Conservation (phyloP, 2,888 invertebrate species). For the Ophioninae sp. region DNA sequence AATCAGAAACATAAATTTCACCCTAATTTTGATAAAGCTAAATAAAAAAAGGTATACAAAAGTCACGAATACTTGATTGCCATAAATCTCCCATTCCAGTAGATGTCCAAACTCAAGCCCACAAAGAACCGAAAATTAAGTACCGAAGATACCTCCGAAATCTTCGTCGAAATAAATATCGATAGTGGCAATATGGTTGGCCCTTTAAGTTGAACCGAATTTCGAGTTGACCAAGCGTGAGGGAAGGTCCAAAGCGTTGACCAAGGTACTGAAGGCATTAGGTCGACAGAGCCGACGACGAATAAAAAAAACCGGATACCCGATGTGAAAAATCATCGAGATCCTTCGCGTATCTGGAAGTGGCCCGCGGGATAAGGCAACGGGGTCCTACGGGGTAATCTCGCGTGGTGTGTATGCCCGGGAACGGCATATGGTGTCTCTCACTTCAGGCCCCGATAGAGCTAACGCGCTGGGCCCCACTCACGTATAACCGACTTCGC, state of each 20-base stretch:
- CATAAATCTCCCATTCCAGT: no score
- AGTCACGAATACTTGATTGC: no score
- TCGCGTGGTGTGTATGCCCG: slow-evolving; percentile 33
- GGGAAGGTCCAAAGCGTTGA: not conserved
- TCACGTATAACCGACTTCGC: slow-evolving; percentile 63
- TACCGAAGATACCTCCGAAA: no score
- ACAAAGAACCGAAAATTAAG: no score
- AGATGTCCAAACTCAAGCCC: no score
- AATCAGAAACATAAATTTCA: no score
- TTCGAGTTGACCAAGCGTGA: not conserved
- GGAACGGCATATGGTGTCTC: slow-evolving; percentile 69
- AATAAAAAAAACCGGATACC: slow-evolving; percentile 2
- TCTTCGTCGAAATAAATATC: no score
- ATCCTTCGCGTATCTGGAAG: slow-evolving; percentile 21
- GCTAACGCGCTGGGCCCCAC: slow-evolving; percentile 34
- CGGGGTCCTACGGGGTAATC: slow-evolving; percentile 63
- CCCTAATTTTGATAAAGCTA: no score
- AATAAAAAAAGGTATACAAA: not conserved
- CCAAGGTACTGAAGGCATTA: not conserved
- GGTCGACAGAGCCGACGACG: not conserved
- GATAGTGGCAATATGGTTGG: not conserved
- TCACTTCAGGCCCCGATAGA: slow-evolving; percentile 48
- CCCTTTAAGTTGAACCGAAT: no score
- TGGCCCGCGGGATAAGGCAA: slow-evolving; percentile 39
- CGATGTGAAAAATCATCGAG: slow-evolving; percentile 23